Evolutionary conservation across 1,140 invertebrate species (phyloP), one percentile per base, ranked within the genome.

Genomic region (Drosophila subobscura): DNA sequence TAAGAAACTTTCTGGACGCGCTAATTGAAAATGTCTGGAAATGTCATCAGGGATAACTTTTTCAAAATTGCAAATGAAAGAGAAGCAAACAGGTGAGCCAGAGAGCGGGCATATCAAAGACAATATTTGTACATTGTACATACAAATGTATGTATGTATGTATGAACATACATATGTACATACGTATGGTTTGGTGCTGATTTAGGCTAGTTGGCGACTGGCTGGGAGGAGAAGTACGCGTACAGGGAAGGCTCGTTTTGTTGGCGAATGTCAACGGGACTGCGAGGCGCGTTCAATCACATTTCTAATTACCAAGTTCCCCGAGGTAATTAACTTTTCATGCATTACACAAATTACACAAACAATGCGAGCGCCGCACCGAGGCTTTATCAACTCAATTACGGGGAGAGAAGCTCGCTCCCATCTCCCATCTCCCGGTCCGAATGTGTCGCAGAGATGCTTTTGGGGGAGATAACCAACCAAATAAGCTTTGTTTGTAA

Each of bases 401-500:
- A 88, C 71, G 50, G 23, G 23, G 25, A 56, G 42, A 51, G 55
- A 50, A 20, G 7, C 20, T n/a, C 49, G 16, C 16, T 46, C 53
- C 65, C 12, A 23, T 49, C 16, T 46, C 53, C 65, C 12, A 23
- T 49, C 60, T 14, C 37, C 58, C 42, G 27, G 29, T 59, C 57
- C 42, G 50, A 66, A 47, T 63, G 65, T 58, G 71, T 68, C 56
- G 61, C 56, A 67, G 63, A 80, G 83, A 86, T 86, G 79, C 70
- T 75, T 83, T 88, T 72, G 66, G 58, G 66, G 58, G 70, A 81
- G 81, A 86, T 88, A 86, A 81, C 88, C 83, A 88, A 81, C 83
- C 83, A 86, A 86, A 86, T 88, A 88, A 86, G 81, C 81, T 78
- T 86, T 88, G 83, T 88, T 80, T 88, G 83, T 83, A 88, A 88